Evolutionary conservation across 2,888 invertebrate species (phyloP), one percentile per base, ranked within the genome.

Genomic region (Rhagophthalmus giganteus): DNA sequence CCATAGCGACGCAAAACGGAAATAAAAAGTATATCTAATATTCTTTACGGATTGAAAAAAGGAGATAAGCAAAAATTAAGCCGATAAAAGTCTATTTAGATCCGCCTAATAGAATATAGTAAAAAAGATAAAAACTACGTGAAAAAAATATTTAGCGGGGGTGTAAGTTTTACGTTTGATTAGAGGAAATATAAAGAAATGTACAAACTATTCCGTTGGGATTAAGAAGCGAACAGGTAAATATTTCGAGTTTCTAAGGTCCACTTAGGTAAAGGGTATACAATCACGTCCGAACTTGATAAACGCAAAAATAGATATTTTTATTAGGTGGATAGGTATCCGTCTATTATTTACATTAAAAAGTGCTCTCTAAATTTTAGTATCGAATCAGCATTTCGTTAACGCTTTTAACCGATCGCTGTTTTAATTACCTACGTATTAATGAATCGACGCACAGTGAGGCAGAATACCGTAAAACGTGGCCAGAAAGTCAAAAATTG

Each of bases 1-100:
- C 51, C 40, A 39, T 45, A 46, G 40, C 33, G 39, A 45, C 45
- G 39, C 40, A 39, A 45, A 51, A 51, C 40, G 45, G 28, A 51
- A 45, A 45, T 51, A 51, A 51, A 51, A 45, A 51, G 51, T 40
- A 46, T 51, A 51, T 51, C 51, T 45, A 51, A 51, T 45, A 46
- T 40, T 39, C 51, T 39, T 51, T 12, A 24, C 11, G 51, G 40
- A 51, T 51, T 33, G 32, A 45, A 45, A 45, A 51, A 45, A 46
- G 38, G 35, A 40, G 26, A 51, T 32, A 45, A 47, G 30, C 45
- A 51, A 45, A 51, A 45, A 31, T 51, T 20, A 20, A 20, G 7
- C 3, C 3, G 3, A 20, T 20, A 20, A 20, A 7, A 5, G 20
- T 20, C 20, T 5, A 20, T 7, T 20, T 7, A 7, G 7, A 5